These are phyloP conservation scores for Myoxocephalus aenaeus DNA, from an alignment of 2,797 vertebrate genomes.

Conservation along the genomic window DNA sequence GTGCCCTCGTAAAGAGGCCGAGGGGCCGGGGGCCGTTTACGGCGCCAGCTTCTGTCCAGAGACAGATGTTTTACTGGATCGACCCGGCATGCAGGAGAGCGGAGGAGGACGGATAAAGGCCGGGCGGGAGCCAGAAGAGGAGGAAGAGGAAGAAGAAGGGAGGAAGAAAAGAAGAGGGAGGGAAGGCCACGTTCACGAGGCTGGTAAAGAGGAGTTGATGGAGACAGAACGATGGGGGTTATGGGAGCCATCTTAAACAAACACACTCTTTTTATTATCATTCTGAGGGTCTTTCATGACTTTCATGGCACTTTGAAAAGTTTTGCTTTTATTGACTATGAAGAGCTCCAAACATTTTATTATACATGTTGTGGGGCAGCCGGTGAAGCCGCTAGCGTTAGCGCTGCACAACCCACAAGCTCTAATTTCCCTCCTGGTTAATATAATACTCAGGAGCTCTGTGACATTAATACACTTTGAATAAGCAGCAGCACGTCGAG, in stretches of 20 bases:
- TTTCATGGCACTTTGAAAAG: background rate
- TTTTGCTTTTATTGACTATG: background rate
- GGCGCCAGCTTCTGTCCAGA: conserved; percentile 46
- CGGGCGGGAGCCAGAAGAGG: background rate
- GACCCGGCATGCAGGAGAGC: conserved; percentile 18
- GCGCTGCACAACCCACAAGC: background rate
- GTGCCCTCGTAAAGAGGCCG: conserved; percentile 59
- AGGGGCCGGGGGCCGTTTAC: conserved; percentile 48
- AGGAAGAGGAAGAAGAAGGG: too few relatives aligned
- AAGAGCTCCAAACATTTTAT: background rate
- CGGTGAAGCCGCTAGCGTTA: background rate
- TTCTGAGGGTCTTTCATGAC: background rate
- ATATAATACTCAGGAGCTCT: too few relatives aligned
- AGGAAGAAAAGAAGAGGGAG: background rate
- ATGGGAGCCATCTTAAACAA: background rate
- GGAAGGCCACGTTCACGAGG: conserved; percentile 6
- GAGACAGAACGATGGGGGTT: background rate
- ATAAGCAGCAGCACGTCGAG: background rate
- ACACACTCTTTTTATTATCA: background rate
- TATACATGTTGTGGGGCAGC: background rate
- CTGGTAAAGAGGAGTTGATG: background rate
- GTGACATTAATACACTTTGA: background rate
- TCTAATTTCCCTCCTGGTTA: background rate
- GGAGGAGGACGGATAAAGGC: conserved; percentile 39
- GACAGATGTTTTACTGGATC: conserved; percentile 70